Conservation (phyloP, 1,140 invertebrate genomes). For the Platyscapa corneri region DNA sequence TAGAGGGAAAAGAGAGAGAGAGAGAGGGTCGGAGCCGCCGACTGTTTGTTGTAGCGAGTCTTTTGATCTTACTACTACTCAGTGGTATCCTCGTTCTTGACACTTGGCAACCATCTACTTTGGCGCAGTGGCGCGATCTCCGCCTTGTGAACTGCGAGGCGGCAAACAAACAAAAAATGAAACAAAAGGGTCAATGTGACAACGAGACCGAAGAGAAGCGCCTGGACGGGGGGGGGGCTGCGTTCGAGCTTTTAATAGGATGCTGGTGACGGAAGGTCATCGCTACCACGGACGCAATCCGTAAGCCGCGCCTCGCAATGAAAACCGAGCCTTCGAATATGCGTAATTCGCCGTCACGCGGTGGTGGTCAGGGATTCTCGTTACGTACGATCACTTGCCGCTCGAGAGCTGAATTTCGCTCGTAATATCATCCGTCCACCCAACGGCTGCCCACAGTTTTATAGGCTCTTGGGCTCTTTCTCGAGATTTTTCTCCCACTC, state of each 20-base stretch:
- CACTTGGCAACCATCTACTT: constrained; percentile 56
- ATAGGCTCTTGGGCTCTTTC: background rate
- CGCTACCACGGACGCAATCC: background rate
- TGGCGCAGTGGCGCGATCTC: constrained; percentile 47
- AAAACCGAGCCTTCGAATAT: background rate
- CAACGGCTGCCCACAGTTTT: background rate
- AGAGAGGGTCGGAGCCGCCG: background rate
- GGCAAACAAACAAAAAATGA: background rate
- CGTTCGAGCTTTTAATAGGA: constrained; percentile 62
- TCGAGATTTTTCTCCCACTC: background rate
- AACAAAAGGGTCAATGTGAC: background rate
- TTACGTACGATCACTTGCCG: too few species aligned
- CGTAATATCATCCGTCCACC: background rate
- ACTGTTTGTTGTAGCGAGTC: constrained; percentile 65
- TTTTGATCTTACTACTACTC: constrained; percentile 61
- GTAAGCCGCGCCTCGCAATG: too few species aligned
- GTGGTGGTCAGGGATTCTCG: too few species aligned
- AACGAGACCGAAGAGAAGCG: too few species aligned
- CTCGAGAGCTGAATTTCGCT: too few species aligned
- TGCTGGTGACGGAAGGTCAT: constrained; percentile 48
- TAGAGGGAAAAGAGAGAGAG: constrained; percentile 6
- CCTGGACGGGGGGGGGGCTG: too few species aligned
- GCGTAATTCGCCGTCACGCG: constrained; percentile 22
- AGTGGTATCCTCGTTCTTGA: constrained; percentile 53
- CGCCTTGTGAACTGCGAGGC: background rate